Evolutionary conservation across 2,888 invertebrate species (phyloP).

Genomic region (Tetrapedia diversipes): DNA sequence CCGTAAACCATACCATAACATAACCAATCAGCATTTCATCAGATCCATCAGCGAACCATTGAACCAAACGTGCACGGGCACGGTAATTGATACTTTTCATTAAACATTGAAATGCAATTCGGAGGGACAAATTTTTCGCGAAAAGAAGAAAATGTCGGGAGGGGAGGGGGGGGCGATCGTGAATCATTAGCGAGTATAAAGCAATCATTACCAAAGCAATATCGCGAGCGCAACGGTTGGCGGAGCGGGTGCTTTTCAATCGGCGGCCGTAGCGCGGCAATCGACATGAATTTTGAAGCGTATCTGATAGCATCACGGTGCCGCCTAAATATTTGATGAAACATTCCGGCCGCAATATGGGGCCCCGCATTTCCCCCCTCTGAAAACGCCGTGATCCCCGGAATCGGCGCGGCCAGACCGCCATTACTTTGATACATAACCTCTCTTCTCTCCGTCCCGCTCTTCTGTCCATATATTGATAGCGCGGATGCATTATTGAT

Average conservation of each 20-base stretch:
- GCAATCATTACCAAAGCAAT: conserved; percentile 27
- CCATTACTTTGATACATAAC: conserved; percentile 78
- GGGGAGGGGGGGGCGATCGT: background rate
- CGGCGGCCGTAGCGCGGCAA: conserved; percentile 72
- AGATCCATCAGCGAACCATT: too few species aligned
- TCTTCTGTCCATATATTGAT: conserved; percentile 66
- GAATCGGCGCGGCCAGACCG: conserved; percentile 61
- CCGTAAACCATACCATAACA: too few species aligned
- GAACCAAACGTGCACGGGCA: too few species aligned
- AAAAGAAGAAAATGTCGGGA: background rate
- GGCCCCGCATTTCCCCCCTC: conserved; percentile 64
- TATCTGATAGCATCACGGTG: conserved; percentile 77
- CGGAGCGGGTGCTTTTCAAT: conserved; percentile 75
- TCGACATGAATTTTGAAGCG: conserved; percentile 79
- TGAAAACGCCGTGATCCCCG: conserved; percentile 55
- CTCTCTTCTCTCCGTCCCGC: conserved; percentile 52
- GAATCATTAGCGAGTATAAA: conserved; percentile 1
- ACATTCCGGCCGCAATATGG: conserved; percentile 80
- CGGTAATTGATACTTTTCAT: background rate
- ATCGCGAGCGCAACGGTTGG: conserved; percentile 52
- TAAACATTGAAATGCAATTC: conserved; percentile 2
- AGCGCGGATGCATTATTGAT: conserved; percentile 69
- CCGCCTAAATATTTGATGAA: conserved; percentile 80
- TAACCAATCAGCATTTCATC: too few species aligned
- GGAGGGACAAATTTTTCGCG: background rate